A percentile compares a stretch with the other conserved stretches of the same genome.
These are phyloP conservation scores for Ferrisia virgata DNA, from an alignment of 2,888 invertebrate species.

Conservation along the genomic window DNA sequence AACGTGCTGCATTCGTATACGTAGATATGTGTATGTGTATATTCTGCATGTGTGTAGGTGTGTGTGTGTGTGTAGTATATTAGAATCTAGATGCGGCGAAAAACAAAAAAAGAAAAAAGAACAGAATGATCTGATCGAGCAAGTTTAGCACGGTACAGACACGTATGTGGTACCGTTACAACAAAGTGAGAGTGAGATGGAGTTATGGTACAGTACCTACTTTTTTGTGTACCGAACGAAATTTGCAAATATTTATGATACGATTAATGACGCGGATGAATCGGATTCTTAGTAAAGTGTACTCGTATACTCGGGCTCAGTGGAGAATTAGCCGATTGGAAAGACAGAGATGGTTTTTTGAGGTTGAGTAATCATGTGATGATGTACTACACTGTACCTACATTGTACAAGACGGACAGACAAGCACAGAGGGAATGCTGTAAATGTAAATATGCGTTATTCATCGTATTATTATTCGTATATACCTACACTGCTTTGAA, in stretches of 20 bases:
- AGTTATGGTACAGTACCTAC: not conserved
- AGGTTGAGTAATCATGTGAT: not conserved
- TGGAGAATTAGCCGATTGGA: too few relatives aligned
- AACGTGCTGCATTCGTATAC: not conserved
- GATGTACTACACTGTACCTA: not conserved
- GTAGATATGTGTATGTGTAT: not conserved
- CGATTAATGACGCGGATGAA: not conserved
- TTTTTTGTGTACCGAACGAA: not conserved
- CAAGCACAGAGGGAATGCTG: not conserved
- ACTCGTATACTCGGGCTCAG: too few relatives aligned
- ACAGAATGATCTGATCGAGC: not conserved
- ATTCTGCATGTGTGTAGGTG: not conserved
- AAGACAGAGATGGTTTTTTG: not conserved
- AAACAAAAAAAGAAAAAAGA: not conserved
- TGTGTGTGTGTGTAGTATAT: not conserved
- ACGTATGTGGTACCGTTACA: too few relatives aligned
- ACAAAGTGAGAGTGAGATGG: not conserved
- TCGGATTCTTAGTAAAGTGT: not conserved
- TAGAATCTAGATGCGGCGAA: not conserved
- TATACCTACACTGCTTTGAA: not conserved
- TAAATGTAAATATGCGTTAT: not conserved
- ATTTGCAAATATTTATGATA: not conserved
- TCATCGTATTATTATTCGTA: not conserved
- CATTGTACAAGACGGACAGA: not conserved
- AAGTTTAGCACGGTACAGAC: not conserved